phyloP scores from a whole-genome alignment of 2,113 vertebrate species.

The Grammatotria lemairii region DNA sequence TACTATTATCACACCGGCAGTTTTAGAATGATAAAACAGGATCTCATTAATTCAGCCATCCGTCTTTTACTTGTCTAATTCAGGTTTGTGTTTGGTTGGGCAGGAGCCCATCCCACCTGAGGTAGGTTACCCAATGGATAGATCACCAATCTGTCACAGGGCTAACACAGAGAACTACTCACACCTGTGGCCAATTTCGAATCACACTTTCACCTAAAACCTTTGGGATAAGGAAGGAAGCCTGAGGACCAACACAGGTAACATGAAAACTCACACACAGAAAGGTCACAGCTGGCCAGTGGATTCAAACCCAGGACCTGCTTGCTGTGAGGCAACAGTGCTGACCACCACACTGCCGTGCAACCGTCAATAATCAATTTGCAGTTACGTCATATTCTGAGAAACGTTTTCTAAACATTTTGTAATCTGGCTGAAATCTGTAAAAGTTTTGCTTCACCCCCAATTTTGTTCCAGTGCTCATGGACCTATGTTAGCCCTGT shows the following conservation, averaged over 20 bases:
- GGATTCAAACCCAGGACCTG: neutral
- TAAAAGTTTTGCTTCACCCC: neutral
- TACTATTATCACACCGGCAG: neutral
- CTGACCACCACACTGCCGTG: neutral
- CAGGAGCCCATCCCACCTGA: neutral
- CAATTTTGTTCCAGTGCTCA: neutral
- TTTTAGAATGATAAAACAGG: neutral
- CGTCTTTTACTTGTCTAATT: neutral
- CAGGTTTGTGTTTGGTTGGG: neutral
- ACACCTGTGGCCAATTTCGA: neutral
- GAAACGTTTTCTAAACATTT: neutral
- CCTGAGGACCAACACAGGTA: neutral
- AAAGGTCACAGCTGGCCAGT: neutral
- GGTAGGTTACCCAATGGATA: neutral
- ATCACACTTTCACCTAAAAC: neutral
- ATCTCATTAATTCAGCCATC: neutral
- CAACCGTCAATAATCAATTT: neutral
- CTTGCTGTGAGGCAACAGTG: neutral
- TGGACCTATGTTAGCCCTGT: neutral
- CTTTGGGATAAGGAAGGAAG: neutral
- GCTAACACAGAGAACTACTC: neutral
- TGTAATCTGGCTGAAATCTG: neutral
- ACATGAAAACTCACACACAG: neutral
- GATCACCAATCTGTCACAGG: neutral
- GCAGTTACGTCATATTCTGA: neutral